phyloP scores from a whole-genome alignment of 1,140 invertebrate genomes.

The Galleria mellonella region DNA sequence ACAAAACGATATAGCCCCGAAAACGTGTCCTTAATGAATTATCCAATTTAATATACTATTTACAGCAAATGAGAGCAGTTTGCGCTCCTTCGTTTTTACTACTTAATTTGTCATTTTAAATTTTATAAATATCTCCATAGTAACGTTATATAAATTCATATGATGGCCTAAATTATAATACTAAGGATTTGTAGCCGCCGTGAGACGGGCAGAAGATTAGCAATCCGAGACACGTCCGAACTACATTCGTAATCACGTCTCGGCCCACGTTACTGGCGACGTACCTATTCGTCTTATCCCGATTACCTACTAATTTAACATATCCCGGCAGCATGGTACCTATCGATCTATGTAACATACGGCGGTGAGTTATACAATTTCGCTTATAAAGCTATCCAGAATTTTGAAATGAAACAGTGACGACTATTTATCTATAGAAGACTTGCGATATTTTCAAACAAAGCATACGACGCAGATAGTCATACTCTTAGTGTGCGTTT shows the following conservation, averaged over 20 bases:
- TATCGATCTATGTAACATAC: constrained; percentile 47
- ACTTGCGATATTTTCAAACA: constrained; percentile 50
- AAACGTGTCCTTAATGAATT: constrained; percentile 33
- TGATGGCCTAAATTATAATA: constrained; percentile 63
- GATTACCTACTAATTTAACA: constrained; percentile 33
- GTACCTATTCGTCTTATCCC: constrained; percentile 16
- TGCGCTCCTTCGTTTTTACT: constrained; percentile 43
- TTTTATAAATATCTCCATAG: constrained; percentile 59
- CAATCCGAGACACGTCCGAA: constrained; percentile 6
- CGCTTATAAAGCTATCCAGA: constrained; percentile 37
- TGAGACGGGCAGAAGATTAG: constrained; percentile 11
- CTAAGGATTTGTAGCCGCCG: constrained; percentile 41
- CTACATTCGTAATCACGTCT: constrained; percentile 1
- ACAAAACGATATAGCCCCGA: constrained; percentile 43
- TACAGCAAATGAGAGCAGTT: constrained; percentile 66
- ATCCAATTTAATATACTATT: constrained; percentile 50
- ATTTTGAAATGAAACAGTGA: constrained; percentile 22
- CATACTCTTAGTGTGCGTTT: constrained; percentile 37
- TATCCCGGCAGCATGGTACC: constrained; percentile 38
- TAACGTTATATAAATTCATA: constrained; percentile 65
- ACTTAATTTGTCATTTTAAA: constrained; percentile 65
- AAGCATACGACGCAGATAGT: constrained; percentile 16
- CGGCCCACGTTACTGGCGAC: constrained; percentile 8
- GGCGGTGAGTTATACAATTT: constrained; percentile 51
- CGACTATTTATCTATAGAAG: constrained; percentile 7